A percentile compares a stretch with the other conserved stretches of the same genome.
Conservation (phyloP, 1,140 invertebrate genomes). For the Drosophila carrolli region DNA sequence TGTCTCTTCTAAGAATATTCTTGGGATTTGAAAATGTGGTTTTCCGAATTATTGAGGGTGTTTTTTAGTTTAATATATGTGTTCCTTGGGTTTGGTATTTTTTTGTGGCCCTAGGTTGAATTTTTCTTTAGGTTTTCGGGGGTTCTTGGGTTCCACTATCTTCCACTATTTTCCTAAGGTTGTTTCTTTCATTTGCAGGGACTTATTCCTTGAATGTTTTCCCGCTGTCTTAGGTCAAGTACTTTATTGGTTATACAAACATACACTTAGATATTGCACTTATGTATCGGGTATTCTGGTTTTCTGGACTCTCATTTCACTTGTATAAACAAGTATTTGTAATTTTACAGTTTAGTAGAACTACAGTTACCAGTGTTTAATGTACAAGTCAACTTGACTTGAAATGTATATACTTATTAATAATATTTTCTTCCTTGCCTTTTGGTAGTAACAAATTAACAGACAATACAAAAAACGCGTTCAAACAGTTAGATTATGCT, state of each 20-base stretch:
- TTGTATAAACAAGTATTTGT: not conserved
- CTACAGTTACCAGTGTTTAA: slow-evolving; percentile 16
- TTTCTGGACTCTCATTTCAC: slow-evolving; percentile 6
- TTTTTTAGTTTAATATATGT: not conserved
- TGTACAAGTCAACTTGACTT: slow-evolving; percentile 11
- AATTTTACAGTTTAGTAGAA: slow-evolving; percentile 4
- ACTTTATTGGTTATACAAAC: slow-evolving; percentile 20
- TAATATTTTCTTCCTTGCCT: slow-evolving; percentile 2
- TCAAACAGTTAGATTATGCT: slow-evolving; percentile 56
- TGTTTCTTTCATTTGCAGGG: not conserved
- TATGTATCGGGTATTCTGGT: slow-evolving; percentile 7
- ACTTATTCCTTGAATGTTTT: not conserved
- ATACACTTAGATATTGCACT: slow-evolving; percentile 25
- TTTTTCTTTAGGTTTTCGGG: slow-evolving; percentile 11
- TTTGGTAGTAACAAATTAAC: slow-evolving; percentile 19
- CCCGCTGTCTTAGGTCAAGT: not conserved
- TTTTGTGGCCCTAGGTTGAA: slow-evolving; percentile 1
- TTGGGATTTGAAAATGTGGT: no score
- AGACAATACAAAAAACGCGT: slow-evolving; percentile 29
- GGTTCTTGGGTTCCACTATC: not conserved
- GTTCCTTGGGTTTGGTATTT: not conserved
- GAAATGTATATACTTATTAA: slow-evolving; percentile 33
- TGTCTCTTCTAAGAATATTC: no score
- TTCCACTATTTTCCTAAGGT: not conserved
- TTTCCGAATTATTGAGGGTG: no score